Evolutionary conservation across 2,797 vertebrate species (phyloP), one percentile per base, ranked within the genome.

Genomic region (Mus caroli): DNA sequence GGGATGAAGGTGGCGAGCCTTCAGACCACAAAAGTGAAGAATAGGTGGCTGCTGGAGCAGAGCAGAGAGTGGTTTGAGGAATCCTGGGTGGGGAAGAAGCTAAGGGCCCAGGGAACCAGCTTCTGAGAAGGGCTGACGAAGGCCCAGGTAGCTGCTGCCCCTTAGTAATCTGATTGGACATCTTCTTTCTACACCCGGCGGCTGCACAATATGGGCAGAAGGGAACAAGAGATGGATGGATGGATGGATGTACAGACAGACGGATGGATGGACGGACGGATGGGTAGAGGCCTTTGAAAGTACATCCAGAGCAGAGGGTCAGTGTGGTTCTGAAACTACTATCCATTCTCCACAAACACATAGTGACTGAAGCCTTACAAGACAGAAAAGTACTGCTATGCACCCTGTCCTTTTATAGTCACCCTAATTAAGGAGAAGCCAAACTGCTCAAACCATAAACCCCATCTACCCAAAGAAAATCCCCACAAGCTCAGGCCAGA

Each of bases 321-420:
- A 4, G 46, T 0, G 6, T 22, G 8, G 11, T 6, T 69, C 26
- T 43, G 62, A 34, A 76, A 79, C 31, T 6, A 17, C 11, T 19
- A 56, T 84, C n/a, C 4, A 34, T 69, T 52, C 26, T 24, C 60
- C 6, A 76, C 13, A 13, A 84, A 52, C 20, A n/a, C 50, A 67
- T 24, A 90, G 28, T n/a, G 24, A 58, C 10, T 2, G 0, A 14
- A 83, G 40, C 34, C 54, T 78, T 54, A 17, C 13, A 62, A 54
- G 31, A 80, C 40, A 34, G 22, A 19, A 43, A 88, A 50, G 31
- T n/a, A 86, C 24, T 46, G 1, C 79, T 3, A n/a, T 60, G 56
- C n/a, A 90, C 92, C 88, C 46, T 89, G 60, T 93, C 80, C 34
- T 83, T 56, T n/a, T 83, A 92, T 73, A 89, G 62, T 9, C 50